Evolutionary conservation across 2,797 vertebrate species (phyloP).

Genomic region (Megaceryle alcyon): DNA sequence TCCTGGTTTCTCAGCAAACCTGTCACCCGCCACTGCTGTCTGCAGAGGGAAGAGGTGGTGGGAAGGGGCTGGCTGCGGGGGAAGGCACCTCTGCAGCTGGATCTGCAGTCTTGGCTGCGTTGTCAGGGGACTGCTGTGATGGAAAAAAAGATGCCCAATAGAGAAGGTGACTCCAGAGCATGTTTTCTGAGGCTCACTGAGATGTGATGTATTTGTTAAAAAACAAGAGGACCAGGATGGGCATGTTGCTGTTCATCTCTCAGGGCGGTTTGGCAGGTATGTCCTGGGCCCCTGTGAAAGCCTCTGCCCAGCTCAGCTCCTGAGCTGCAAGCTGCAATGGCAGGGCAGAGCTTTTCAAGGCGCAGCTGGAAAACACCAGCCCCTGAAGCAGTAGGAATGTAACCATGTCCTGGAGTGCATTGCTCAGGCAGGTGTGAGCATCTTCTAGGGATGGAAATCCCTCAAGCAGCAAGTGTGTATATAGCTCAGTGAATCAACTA

Average conservation of each 20-base stretch:
- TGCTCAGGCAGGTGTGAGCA: not conserved
- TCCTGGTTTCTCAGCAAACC: slow-evolving; percentile 49
- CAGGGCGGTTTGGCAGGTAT: not conserved
- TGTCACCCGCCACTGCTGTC: fast-evolving
- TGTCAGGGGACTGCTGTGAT: not conserved
- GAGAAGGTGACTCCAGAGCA: not conserved
- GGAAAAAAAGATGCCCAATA: not conserved
- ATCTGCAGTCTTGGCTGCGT: not conserved
- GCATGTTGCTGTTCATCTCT: not conserved
- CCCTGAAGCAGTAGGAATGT: not conserved
- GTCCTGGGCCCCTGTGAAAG: not conserved
- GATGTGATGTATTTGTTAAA: not conserved
- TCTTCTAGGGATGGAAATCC: not conserved
- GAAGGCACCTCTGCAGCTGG: not conserved
- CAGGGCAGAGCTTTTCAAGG: not conserved
- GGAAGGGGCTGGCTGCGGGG: not conserved
- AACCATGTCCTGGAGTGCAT: not conserved
- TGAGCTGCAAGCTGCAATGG: not conserved
- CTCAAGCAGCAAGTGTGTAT: not conserved
- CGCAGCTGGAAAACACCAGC: not conserved
- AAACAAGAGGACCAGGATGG: not conserved
- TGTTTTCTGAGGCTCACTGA: not conserved
- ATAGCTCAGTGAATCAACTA: not conserved
- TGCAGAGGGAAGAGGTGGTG: not conserved
- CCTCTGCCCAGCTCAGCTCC: not conserved